Percentiles rank a stretch among this genome's conserved stretches.
phyloP scores from a whole-genome alignment of 2,113 vertebrate species.

The Sylvilagus bachmani region DNA sequence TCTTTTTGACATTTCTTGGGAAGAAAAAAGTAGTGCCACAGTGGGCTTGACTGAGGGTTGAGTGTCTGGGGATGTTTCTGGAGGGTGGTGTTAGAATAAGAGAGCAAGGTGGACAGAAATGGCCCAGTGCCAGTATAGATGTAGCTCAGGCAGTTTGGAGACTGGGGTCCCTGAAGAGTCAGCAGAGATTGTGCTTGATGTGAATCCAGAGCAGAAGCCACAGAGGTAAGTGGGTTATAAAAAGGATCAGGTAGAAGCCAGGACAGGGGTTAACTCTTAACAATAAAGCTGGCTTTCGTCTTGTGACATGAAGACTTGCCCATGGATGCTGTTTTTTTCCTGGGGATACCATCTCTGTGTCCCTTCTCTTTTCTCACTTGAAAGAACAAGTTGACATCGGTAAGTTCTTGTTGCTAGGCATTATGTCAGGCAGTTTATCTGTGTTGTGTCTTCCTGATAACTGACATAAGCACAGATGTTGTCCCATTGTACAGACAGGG shows the following conservation, averaged over 20 bases:
- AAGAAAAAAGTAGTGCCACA: not conserved
- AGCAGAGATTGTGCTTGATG: not conserved
- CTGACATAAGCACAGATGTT: not conserved
- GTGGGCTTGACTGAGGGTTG: not conserved
- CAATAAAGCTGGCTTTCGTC: not conserved
- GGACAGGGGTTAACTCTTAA: not conserved
- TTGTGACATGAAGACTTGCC: not conserved
- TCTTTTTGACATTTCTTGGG: conserved; percentile 27
- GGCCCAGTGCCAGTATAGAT: conserved; percentile 29
- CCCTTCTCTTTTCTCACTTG: not conserved
- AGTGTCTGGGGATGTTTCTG: not conserved
- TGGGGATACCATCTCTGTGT: not conserved
- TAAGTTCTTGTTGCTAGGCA: not conserved
- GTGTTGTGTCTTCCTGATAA: not conserved
- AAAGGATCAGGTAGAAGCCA: conserved; percentile 35
- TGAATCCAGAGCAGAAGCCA: conserved; percentile 56
- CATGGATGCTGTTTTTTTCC: not conserved
- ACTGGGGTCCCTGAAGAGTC: not conserved
- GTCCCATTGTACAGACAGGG: not conserved
- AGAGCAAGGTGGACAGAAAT: conserved; percentile 11
- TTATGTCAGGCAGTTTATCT: not conserved
- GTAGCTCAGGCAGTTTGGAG: conserved; percentile 6
- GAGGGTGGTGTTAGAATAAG: not conserved
- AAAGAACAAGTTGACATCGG: not conserved
- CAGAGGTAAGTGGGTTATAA: conserved; percentile 13